Evolutionary conservation across 2,113 vertebrate species (phyloP).

Genomic region (Amphiprion ocellaris): DNA sequence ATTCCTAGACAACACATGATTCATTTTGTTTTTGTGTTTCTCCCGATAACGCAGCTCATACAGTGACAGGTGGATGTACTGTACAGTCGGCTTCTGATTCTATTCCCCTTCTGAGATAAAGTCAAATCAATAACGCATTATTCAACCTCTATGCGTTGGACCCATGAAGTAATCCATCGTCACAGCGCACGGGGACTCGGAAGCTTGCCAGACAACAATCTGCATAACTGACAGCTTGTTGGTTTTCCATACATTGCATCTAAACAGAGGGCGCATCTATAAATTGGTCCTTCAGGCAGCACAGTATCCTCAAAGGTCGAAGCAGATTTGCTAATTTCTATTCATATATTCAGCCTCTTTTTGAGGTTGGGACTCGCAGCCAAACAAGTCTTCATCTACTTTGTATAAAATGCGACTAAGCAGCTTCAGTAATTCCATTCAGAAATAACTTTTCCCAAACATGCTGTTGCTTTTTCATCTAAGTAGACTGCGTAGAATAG

Average conservation of each 20-base stretch:
- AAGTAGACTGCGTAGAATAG: not conserved
- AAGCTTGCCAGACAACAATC: not conserved
- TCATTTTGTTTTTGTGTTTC: slow-evolving; percentile 24
- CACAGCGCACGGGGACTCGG: not conserved
- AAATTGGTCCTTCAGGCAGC: slow-evolving; percentile 20
- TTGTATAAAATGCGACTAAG: slow-evolving; percentile 8
- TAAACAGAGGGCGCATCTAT: slow-evolving; percentile 7
- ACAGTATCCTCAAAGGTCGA: slow-evolving; percentile 27
- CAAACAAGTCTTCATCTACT: slow-evolving; percentile 31
- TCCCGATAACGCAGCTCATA: not conserved
- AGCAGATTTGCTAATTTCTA: slow-evolving; percentile 21
- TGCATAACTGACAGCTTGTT: slow-evolving; percentile 11
- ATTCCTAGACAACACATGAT: slow-evolving; percentile 21
- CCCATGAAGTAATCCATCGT: slow-evolving; percentile 31
- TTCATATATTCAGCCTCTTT: slow-evolving; percentile 42
- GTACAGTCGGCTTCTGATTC: slow-evolving; percentile 27
- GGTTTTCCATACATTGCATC: not conserved
- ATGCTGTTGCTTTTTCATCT: not conserved
- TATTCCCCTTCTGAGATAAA: slow-evolving; percentile 15
- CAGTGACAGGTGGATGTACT: slow-evolving; percentile 1
- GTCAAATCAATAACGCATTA: slow-evolving; percentile 69
- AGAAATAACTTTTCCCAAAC: not conserved
- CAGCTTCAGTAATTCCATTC: slow-evolving; percentile 4
- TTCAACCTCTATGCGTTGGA: slow-evolving; percentile 35
- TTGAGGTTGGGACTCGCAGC: slow-evolving; percentile 12